Percentiles rank a stretch among this genome's conserved stretches.
Conservation (phyloP, 2,888 invertebrate genomes). For the Phengaris alcon region DNA sequence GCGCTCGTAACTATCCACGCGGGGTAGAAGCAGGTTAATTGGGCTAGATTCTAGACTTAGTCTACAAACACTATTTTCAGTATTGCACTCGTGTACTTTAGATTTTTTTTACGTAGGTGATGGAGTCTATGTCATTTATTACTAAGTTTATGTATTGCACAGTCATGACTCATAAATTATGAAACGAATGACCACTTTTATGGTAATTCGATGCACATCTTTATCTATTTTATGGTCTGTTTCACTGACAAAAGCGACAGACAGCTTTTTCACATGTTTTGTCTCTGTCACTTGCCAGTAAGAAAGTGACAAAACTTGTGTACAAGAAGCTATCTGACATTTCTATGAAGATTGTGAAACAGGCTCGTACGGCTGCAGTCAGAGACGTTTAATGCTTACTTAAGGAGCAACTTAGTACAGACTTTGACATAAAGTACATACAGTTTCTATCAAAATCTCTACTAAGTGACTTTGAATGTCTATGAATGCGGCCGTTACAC, state of each 20-base stretch:
- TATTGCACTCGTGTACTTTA: neutral
- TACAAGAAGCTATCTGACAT: neutral
- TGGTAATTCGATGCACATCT: neutral
- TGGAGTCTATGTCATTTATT: conserved; percentile 16
- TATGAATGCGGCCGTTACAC: neutral
- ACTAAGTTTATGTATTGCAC: conserved; percentile 16
- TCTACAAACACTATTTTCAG: neutral
- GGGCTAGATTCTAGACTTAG: conserved; percentile 31
- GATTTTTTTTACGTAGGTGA: conserved; percentile 20
- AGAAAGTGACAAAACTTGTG: neutral
- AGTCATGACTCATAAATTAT: conserved; percentile 1
- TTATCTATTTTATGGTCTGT: neutral
- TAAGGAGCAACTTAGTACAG: no score
- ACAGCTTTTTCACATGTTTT: neutral
- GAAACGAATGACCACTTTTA: neutral
- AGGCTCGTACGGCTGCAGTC: neutral
- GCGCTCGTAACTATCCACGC: conserved; percentile 54
- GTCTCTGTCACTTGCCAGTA: neutral
- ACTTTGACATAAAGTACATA: no score
- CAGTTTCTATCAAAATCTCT: no score
- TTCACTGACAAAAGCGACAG: neutral
- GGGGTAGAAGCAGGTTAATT: conserved; percentile 39
- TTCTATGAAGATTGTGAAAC: neutral
- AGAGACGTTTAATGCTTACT: no score
- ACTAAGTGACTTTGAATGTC: no score